Percentiles rank a stretch among this genome's conserved stretches.
Evolutionary conservation across 2,113 vertebrate species (phyloP).

Genomic region (Calyptomena viridis): DNA sequence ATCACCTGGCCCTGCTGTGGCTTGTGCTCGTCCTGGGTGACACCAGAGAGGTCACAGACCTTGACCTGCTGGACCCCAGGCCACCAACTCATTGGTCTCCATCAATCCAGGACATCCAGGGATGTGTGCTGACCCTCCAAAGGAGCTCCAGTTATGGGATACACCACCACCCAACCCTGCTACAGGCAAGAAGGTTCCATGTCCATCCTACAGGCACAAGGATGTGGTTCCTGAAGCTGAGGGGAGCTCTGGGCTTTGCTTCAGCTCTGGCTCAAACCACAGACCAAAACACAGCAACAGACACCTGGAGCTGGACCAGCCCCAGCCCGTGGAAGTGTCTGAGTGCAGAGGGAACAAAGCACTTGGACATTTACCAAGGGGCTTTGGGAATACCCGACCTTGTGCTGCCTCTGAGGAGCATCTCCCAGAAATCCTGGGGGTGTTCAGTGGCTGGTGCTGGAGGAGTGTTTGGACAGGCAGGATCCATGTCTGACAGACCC

Average conservation of each 20-base stretch:
- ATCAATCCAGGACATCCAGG: not conserved
- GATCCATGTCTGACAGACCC: not conserved
- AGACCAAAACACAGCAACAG: not conserved
- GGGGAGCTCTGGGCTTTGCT: not conserved
- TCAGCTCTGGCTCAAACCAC: not conserved
- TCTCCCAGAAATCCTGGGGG: not conserved
- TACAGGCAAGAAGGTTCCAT: not conserved
- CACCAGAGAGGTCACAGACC: not conserved
- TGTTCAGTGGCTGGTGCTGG: not conserved
- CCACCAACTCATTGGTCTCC: not conserved
- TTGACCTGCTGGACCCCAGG: not conserved
- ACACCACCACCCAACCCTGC: not conserved
- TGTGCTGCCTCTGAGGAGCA: not conserved
- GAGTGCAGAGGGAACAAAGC: not conserved
- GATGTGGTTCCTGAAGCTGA: not conserved
- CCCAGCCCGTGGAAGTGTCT: not conserved
- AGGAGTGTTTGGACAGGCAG: not conserved
- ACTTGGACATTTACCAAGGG: fast-evolving
- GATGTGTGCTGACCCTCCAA: not conserved
- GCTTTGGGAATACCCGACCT: not conserved
- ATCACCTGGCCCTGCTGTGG: not conserved
- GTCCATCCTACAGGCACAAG: not conserved
- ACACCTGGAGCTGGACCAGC: not conserved
- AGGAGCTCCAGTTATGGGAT: not conserved
- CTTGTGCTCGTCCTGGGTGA: not conserved